Evolutionary conservation across 2,113 vertebrate genomes (phyloP).

Genomic region (Oryzias melastigma): DNA sequence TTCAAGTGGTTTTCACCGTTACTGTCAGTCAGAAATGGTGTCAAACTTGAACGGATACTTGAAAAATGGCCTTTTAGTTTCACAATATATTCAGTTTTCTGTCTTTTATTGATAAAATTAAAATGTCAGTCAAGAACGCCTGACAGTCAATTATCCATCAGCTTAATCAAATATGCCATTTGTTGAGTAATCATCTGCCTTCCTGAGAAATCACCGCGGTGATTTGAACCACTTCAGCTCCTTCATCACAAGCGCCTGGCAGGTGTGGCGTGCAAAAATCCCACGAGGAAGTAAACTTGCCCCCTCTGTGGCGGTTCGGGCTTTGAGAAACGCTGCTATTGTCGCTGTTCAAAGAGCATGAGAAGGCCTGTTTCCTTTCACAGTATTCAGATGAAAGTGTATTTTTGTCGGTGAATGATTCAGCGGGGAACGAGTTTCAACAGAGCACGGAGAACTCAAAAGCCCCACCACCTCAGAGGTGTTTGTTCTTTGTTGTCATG

Average conservation of each 20-base stretch:
- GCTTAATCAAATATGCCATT: conserved; percentile 64
- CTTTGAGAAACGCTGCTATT: conserved; percentile 6
- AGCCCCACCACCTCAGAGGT: conserved; percentile 42
- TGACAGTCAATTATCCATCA: conserved; percentile 19
- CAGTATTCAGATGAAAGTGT: conserved; percentile 12
- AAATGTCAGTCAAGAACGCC: not conserved
- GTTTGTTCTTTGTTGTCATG: conserved; percentile 64
- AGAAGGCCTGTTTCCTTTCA: conserved; percentile 29
- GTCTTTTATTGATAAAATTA: not conserved
- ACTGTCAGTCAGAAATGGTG: no score
- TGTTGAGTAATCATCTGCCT: conserved; percentile 62
- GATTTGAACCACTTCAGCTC: conserved; percentile 55
- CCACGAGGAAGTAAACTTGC: conserved; percentile 38
- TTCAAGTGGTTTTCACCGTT: no score
- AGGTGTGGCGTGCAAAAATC: conserved; percentile 49
- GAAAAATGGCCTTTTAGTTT: no score
- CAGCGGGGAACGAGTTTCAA: conserved; percentile 7
- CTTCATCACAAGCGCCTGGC: conserved; percentile 31
- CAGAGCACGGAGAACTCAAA: conserved; percentile 3
- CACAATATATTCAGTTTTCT: no score
- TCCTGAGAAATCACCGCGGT: conserved; percentile 58
- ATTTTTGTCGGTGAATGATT: conserved; percentile 19
- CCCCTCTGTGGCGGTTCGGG: conserved; percentile 38
- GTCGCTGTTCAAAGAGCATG: conserved; percentile 11
- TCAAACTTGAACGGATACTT: no score